Base-by-base conservation (phyloP, 2,113 vertebrate species). In the Carlito syrichta region DNA sequence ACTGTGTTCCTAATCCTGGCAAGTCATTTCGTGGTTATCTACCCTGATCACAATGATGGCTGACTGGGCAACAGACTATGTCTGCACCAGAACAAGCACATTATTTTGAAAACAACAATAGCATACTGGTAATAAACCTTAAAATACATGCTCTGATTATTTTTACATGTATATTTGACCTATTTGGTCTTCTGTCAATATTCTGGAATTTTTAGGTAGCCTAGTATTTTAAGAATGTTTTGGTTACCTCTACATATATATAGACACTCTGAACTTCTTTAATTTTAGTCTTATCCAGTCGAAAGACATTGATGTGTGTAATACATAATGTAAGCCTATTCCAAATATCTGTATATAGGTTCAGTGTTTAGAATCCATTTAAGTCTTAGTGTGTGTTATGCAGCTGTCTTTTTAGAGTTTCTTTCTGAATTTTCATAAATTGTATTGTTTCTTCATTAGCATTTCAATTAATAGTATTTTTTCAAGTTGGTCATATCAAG, bases 11-110 rank as follows among this genome's bases (percentile, higher is more conserved):
- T 62, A 86, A 71, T 92, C 32, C 79, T 86, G 56, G 52, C 13
- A 89, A 52, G 52, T 94, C 30, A 71, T 86, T 93, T 95, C 83
- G 8, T 58, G 81, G 48, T 76, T 92, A 60, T 74, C 68, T 96
- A 13, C 40, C 40, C 30, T 89, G 45, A 82, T 82, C 95, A 94
- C n/a, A n/a, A n/a, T n/a, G 62, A 94, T 19, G 83, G 43, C 22
- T 19, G 4, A 58, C 86, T 92, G 60, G 87, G 69, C 69, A 96
- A 83, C 86, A 92, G 73, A 43, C 27, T 84, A 62, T 87, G 22
- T 93, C 82, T 89, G 43, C 88, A 88, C 8, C 58, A 71, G 74
- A 89, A 78, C 27, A 43, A 85, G 71, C 32, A 62, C 10, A 73
- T 62, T 35, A 45, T 83, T 66, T 83, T 8, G 60, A 40, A 73